phyloP scores from a whole-genome alignment of 1,140 invertebrate species.

The Aphis gossypii region DNA sequence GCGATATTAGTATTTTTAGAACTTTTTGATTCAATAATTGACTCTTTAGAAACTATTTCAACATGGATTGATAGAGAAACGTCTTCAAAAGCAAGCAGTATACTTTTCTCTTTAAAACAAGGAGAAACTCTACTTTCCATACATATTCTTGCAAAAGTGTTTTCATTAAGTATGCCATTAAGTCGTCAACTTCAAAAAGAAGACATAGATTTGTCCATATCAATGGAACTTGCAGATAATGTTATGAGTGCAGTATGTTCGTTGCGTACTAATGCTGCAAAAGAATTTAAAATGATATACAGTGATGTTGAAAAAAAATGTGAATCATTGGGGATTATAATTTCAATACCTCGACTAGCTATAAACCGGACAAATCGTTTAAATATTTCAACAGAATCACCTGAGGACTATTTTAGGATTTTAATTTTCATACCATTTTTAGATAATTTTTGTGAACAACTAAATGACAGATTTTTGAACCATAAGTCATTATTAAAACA shows the following conservation, averaged over 20 bases:
- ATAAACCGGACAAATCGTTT: neutral
- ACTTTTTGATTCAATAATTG: neutral
- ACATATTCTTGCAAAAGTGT: neutral
- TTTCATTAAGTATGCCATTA: neutral
- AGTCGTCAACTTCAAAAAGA: constrained; percentile 5
- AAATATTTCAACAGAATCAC: constrained; percentile 18
- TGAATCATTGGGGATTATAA: constrained; percentile 4
- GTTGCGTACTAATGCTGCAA: neutral
- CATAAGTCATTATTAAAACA: constrained; percentile 1
- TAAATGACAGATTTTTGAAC: constrained; percentile 38
- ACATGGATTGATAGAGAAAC: neutral
- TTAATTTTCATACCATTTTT: constrained; percentile 22
- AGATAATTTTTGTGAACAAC: constrained; percentile 32
- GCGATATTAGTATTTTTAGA: neutral
- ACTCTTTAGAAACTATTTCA: neutral
- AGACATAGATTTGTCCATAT: neutral
- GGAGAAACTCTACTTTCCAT: neutral
- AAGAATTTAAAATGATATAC: neutral
- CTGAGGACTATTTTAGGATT: constrained; percentile 8
- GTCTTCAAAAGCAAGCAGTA: neutral
- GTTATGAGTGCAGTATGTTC: neutral
- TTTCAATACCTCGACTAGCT: constrained; percentile 14
- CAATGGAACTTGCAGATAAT: constrained; percentile 3
- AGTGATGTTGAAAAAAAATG: constrained; percentile 21
- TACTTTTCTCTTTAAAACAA: neutral